phyloP scores from a whole-genome alignment of 2,888 invertebrate species.

The Flexamia atlantica region DNA sequence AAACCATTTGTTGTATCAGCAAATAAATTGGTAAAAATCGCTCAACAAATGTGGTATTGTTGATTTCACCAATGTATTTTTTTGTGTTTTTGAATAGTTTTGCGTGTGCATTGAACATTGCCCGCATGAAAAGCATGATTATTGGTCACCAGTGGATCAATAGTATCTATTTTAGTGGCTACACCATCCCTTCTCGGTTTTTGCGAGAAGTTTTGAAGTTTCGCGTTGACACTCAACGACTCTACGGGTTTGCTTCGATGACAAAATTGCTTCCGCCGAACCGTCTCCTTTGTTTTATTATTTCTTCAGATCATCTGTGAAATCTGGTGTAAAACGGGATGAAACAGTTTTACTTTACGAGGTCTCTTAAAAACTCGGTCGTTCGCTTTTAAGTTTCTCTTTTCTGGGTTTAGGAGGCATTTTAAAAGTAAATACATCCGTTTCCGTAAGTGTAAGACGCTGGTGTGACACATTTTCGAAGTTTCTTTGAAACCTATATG shows the following conservation, averaged over 20 bases:
- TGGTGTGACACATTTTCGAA: too few species aligned
- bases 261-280: not conserved
- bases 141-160: constrained; percentile 4
- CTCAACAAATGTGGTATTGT: too few species aligned
- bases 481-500: too few species aligned
- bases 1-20: too few species aligned
- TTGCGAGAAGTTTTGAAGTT: constrained; percentile 20
- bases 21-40: too few species aligned
- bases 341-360: not conserved
- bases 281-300: constrained; percentile 22
- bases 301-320: constrained; percentile 12
- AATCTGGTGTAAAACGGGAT: not conserved
- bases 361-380: not conserved
- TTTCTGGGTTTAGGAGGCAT: too few species aligned
- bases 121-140: not conserved
- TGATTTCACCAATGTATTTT: too few species aligned
- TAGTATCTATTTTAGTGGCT: not conserved
- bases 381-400: too few species aligned
- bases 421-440: too few species aligned
- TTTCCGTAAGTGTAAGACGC: too few species aligned
- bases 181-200: not conserved
- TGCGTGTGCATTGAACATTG: not conserved
- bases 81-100: too few species aligned
- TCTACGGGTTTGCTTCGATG: not conserved
- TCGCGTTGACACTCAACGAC: not conserved